These are phyloP conservation scores for Bombyx mori DNA, from an alignment of 1,140 invertebrate species.

Conservation along the genomic window ASM3026992v2 NC_085128.1:7257501-7258000, in stretches of 20 bases:
- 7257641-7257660: too few species aligned
- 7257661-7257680: background rate
- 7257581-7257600: too few species aligned
- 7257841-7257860: constrained; percentile 60
- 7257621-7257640: too few species aligned
- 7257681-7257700: background rate
- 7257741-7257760: constrained; percentile 26
- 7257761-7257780: constrained; percentile 52
- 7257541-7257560: too few species aligned
- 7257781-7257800: constrained; percentile 44
- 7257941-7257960: background rate
- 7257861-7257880: constrained; percentile 59
- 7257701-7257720: background rate
- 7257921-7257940: constrained; percentile 29
- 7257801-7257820: constrained; percentile 30
- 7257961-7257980: background rate
- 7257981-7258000: background rate
- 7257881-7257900: constrained; percentile 36
- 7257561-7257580: too few species aligned
- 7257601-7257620: too few species aligned
- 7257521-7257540: too few species aligned
- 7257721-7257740: constrained; percentile 11
- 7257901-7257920: constrained; percentile 59
- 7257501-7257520: too few species aligned
- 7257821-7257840: constrained; percentile 60